These are phyloP conservation scores for Apodemia mormo DNA, from an alignment of 2,888 invertebrate species.

Conservation along the genomic window DNA sequence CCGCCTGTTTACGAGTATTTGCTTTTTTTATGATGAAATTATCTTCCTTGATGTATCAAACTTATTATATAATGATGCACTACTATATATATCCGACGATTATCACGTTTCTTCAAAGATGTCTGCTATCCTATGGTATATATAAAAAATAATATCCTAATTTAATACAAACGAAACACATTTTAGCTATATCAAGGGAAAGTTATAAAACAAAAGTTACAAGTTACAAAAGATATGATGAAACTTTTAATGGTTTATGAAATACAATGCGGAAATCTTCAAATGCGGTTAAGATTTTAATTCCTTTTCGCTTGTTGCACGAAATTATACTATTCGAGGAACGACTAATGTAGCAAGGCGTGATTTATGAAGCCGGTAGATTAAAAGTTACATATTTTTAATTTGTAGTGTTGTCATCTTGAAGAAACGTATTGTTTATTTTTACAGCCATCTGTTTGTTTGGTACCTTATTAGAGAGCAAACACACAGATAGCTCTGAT, in stretches of 20 bases:
- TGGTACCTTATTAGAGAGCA: no score
- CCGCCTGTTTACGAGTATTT: no score
- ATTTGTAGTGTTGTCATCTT: slow-evolving; percentile 4
- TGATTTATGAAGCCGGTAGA: slow-evolving; percentile 56
- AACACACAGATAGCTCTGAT: no score
- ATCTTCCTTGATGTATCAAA: no score
- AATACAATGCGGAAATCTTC: slow-evolving; percentile 60
- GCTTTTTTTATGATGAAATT: no score
- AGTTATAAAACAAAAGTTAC: neutral
- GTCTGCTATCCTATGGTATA: no score
- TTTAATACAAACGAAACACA: no score
- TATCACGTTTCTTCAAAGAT: no score
- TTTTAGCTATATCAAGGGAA: neutral
- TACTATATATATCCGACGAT: no score
- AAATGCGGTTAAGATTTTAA: slow-evolving; percentile 55
- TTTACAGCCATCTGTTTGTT: no score
- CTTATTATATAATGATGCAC: no score
- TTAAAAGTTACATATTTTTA: slow-evolving; percentile 14
- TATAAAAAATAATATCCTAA: no score
- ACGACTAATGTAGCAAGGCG: slow-evolving; percentile 55
- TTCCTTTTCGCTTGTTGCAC: slow-evolving; percentile 61
- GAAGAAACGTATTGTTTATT: neutral
- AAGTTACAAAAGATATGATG: slow-evolving; percentile 8
- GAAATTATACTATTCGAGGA: slow-evolving; percentile 69
- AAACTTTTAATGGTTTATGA: slow-evolving; percentile 30